Evolutionary conservation across 2,113 vertebrate genomes (phyloP).

Genomic region (Noturus placidus): DNA sequence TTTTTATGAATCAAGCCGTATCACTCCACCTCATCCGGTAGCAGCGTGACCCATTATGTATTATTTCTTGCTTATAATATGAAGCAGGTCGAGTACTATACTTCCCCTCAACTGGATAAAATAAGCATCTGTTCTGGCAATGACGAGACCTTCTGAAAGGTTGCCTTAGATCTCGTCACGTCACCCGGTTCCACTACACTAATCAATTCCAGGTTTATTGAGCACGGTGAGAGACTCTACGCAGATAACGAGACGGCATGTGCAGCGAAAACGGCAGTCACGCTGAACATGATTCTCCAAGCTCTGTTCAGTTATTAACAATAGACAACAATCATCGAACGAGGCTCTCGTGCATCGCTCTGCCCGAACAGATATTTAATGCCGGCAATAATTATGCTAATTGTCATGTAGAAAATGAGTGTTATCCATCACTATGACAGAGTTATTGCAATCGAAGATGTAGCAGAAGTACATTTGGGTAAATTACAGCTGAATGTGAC

Average conservation of each 20-base stretch:
- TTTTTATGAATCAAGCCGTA: neutral
- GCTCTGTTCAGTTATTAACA: neutral
- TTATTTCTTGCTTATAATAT: neutral
- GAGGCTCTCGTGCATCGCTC: neutral
- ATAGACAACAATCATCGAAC: neutral
- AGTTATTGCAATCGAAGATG: slow-evolving; percentile 35
- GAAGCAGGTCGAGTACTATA: slow-evolving; percentile 2
- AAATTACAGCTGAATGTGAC: slow-evolving; percentile 51
- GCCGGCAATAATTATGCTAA: slow-evolving; percentile 8
- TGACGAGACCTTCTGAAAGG: slow-evolving; percentile 12
- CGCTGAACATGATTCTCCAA: slow-evolving; percentile 15
- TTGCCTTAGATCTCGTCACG: slow-evolving; percentile 13
- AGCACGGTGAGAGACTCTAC: neutral
- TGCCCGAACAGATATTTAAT: neutral
- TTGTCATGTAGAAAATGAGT: slow-evolving; percentile 34
- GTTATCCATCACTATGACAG: slow-evolving; percentile 37
- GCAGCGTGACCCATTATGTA: neutral
- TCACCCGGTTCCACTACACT: slow-evolving; percentile 13
- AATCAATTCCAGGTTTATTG: slow-evolving; percentile 44
- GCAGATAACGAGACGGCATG: slow-evolving; percentile 15
- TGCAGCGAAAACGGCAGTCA: neutral
- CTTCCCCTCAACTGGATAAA: neutral
- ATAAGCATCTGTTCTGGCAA: neutral
- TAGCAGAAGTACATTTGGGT: slow-evolving; percentile 17
- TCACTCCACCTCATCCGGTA: neutral